Evolutionary conservation across 2,888 invertebrate genomes (phyloP).

Genomic region (Troides oblongomaculatus): DNA sequence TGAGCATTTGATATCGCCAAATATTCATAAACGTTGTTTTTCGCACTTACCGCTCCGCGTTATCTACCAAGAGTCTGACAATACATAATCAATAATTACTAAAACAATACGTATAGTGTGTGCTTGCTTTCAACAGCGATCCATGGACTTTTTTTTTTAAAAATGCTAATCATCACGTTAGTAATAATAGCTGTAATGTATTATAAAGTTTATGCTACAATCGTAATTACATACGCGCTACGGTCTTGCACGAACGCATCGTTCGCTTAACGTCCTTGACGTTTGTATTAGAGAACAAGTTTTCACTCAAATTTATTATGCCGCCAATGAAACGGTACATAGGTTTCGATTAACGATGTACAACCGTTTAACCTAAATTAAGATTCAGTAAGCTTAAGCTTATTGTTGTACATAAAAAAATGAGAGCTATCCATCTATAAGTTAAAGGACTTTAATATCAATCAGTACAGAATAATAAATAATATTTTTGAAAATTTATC

Average conservation of each 20-base stretch:
- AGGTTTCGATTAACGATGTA: background rate
- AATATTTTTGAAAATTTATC: no score
- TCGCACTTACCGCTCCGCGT: constrained; percentile 27
- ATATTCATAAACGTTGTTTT: constrained; percentile 34
- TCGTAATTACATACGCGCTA: background rate
- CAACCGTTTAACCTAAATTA: no score
- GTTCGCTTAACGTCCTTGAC: constrained; percentile 20
- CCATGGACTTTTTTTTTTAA: background rate
- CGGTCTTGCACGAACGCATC: background rate
- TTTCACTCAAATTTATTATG: constrained; percentile 37
- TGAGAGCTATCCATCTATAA: no score
- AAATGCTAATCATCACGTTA: no score
- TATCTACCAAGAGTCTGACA: constrained; percentile 26
- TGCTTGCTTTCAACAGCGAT: background rate
- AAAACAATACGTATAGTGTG: constrained; percentile 6
- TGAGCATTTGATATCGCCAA: constrained; percentile 14
- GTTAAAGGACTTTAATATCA: no score
- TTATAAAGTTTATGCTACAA: background rate
- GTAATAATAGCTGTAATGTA: constrained; percentile 14
- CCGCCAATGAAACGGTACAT: constrained; percentile 24
- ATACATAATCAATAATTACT: constrained; percentile 7
- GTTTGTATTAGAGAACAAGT: constrained; percentile 28
- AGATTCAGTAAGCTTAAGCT: background rate
- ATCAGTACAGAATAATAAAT: no score
- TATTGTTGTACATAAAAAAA: no score